Evolutionary conservation across 2,797 vertebrate species (phyloP), one percentile per base, ranked within the genome.

Genomic region (Acanthornis magna): DNA sequence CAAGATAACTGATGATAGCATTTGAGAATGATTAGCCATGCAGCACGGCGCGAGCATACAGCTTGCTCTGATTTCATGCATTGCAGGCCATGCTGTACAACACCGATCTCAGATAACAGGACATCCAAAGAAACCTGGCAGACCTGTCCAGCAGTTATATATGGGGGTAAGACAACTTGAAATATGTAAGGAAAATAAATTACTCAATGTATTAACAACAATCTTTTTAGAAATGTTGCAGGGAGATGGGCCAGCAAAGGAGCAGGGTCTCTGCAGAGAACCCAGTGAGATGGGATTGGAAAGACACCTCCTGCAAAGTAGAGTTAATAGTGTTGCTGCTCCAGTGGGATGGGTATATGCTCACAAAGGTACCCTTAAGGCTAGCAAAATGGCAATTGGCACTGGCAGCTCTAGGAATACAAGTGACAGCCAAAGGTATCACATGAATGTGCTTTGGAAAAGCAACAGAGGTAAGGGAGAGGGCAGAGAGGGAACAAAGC

Each of bases 11-110:
- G 85, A 84, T 87, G 87, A 91, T 87, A 94, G 72, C 84, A 71
- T 95, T 92, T 97, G 96, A 96, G 82, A 96, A 81, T 42, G n/a
- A 96, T 95, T 95, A 96, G 83, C 92, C 88, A 82, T 54, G 55
- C 87, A 27, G 40, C 90, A 67, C 16, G 11, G 48, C 43, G 15
- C 14, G 48, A 77, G 85, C 78, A 23, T 61, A 60, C 86, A 89
- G 84, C 91, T 91, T 95, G 83, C 92, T 93, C 95, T 5, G 55
- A 96, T 97, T 95, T 94, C 73, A 93, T 80, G 76, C 94, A 61
- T 96, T 95, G 94, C 80, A 65, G 84, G 70, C 67, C 83, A 7
- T 2, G 53, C 65, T 81, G 60, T 74, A 94, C 80, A 96, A 88
- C 75, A 77, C 51, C 20, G 30, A 83, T 88, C 93, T 96, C 63